phyloP scores from a whole-genome alignment of 2,888 invertebrate species.

The Ptilodon capucinus region DNA sequence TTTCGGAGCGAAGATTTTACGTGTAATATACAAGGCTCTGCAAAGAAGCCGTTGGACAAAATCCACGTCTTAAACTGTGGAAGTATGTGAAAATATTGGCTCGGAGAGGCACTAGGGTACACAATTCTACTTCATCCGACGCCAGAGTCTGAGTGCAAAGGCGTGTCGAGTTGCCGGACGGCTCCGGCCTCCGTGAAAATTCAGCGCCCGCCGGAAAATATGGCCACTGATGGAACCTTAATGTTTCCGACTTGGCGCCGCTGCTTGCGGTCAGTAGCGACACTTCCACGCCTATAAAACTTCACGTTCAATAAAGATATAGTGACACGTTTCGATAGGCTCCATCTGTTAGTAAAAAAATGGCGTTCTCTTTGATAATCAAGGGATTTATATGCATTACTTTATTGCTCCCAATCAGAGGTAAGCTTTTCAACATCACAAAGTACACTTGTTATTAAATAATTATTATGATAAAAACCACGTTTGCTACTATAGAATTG shows the following conservation, averaged over 20 bases:
- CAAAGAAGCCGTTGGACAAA: conserved; percentile 24
- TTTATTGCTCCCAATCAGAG: too few species aligned
- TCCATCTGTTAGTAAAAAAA: too few species aligned
- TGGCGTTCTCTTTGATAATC: neutral
- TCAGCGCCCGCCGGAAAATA: conserved; percentile 72
- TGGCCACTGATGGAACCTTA: conserved; percentile 78
- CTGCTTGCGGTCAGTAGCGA: conserved; percentile 68
- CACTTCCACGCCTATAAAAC: conserved; percentile 63
- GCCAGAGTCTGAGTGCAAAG: conserved; percentile 77
- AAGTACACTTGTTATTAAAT: too few species aligned
- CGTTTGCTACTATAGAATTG: too few species aligned
- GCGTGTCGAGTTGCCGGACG: conserved; percentile 71
- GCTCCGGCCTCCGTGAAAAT: conserved; percentile 70
- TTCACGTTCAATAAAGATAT: conserved; percentile 52
- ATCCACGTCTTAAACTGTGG: conserved; percentile 52
- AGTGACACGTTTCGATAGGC: conserved; percentile 32
- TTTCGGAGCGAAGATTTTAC: conserved; percentile 1
- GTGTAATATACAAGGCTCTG: conserved; percentile 9
- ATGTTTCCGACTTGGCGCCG: conserved; percentile 75
- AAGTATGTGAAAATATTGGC: conserved; percentile 67
- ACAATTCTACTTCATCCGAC: conserved; percentile 67
- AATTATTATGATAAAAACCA: too few species aligned
- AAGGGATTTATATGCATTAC: neutral
- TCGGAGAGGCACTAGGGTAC: conserved; percentile 56
- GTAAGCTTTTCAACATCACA: too few species aligned